phyloP scores from a whole-genome alignment of 2,797 vertebrate species.

The Paedocypris micromegethes region DNA sequence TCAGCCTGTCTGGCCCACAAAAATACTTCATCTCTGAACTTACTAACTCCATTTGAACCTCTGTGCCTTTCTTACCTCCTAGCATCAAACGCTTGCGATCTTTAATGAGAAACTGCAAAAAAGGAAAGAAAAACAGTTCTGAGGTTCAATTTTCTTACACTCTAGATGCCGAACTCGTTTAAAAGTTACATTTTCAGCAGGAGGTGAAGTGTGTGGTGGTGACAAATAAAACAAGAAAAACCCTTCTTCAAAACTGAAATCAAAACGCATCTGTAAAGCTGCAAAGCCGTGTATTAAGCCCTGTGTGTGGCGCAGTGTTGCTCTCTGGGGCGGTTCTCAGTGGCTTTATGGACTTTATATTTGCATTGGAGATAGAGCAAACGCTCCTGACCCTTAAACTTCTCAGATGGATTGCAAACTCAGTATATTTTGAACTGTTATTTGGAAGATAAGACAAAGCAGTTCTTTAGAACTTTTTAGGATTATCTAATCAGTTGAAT shows the following conservation, averaged over 20 bases:
- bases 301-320: background rate
- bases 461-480: no score
- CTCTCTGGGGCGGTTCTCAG: no score
- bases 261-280: slow-evolving; percentile 8
- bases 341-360: no score
- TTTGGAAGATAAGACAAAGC: no score
- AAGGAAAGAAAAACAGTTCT: background rate
- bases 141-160: background rate
- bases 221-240: background rate
- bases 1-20: background rate
- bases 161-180: slow-evolving; percentile 4
- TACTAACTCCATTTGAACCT: slow-evolving; percentile 1
- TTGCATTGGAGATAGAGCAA: no score
- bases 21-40: background rate
- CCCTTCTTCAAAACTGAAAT: background rate
- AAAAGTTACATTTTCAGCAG: slow-evolving; percentile 5
- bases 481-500: no score
- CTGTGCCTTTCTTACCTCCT: background rate
- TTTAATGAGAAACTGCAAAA: slow-evolving; percentile 3
- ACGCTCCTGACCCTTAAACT: no score
- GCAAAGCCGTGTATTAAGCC: background rate
- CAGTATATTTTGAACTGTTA: no score
- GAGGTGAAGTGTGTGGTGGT: background rate
- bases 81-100: background rate
- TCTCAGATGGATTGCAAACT: no score